Percentiles rank a stretch among this genome's conserved stretches.
These are phyloP conservation scores for Stenodera caucasica DNA, from an alignment of 2,888 invertebrate species.

Conservation along the genomic window DNA sequence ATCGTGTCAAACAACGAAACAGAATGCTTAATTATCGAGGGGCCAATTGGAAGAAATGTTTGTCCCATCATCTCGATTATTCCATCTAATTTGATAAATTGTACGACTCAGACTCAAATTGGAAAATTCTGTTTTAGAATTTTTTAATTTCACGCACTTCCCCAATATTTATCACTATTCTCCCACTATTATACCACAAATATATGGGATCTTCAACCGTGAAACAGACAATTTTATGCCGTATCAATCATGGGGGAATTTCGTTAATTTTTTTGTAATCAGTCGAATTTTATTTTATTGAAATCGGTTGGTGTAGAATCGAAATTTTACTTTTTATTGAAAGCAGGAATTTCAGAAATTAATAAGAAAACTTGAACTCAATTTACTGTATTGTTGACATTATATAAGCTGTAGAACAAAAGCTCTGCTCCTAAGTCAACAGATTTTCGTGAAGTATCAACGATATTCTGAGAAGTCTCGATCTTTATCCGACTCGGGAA, in stretches of 20 bases:
- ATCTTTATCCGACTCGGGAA: too few relatives aligned
- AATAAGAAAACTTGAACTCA: not conserved
- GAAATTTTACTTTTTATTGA: too few relatives aligned
- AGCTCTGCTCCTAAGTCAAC: not conserved
- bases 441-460: too few relatives aligned
- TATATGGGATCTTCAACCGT: not conserved
- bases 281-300: too few relatives aligned
- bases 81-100: not conserved
- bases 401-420: not conserved
- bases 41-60: not conserved
- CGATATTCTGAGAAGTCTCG: too few relatives aligned
- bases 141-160: not conserved
- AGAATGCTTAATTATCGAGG: not conserved
- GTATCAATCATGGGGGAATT: too few relatives aligned
- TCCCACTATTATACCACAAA: not conserved
- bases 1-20: slow-evolving; percentile 1
- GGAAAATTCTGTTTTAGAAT: not conserved
- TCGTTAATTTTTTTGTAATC: too few relatives aligned
- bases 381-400: slow-evolving; percentile 1
- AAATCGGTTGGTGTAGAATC: too few relatives aligned
- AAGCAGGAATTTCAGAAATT: not conserved
- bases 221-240: not conserved
- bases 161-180: too few relatives aligned
- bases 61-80: not conserved
- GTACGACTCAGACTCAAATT: too few relatives aligned